phyloP scores from a whole-genome alignment of 2,113 vertebrate genomes.

The Plectropomus leopardus region DNA sequence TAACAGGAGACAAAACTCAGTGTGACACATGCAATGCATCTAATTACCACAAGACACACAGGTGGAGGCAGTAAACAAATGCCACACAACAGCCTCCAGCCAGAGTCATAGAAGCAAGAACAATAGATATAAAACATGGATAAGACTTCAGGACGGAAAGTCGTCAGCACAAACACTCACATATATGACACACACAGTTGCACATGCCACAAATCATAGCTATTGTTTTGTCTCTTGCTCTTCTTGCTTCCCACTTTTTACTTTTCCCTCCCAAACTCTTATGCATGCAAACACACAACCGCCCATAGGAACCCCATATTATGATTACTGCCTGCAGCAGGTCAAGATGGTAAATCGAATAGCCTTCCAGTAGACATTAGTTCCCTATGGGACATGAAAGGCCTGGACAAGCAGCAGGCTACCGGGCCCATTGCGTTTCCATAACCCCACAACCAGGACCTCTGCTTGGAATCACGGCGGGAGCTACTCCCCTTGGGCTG shows the following conservation, averaged over 20 bases:
- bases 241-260: neutral
- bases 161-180: slow-evolving; percentile 14
- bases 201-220: slow-evolving; percentile 8
- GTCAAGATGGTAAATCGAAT: slow-evolving; percentile 54
- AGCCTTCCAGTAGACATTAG: slow-evolving; percentile 28
- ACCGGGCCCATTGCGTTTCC: slow-evolving; percentile 22
- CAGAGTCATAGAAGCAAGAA: slow-evolving; percentile 12
- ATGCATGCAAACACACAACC: neutral
- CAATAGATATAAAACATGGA: slow-evolving; percentile 19
- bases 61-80: slow-evolving; percentile 26
- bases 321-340: slow-evolving; percentile 51
- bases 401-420: slow-evolving; percentile 47
- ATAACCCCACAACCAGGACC: slow-evolving; percentile 33
- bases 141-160: neutral
- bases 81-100: slow-evolving; percentile 26
- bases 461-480: slow-evolving; percentile 51
- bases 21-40: slow-evolving; percentile 66
- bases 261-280: neutral
- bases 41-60: slow-evolving; percentile 54
- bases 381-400: slow-evolving; percentile 65
- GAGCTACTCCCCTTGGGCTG: slow-evolving; percentile 43
- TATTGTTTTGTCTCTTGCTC: neutral
- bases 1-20: slow-evolving; percentile 64
- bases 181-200: slow-evolving; percentile 1
- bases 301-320: neutral